These are phyloP conservation scores for Monopterus albus DNA, from an alignment of 2,113 vertebrate species.

Conservation along the genomic window DNA sequence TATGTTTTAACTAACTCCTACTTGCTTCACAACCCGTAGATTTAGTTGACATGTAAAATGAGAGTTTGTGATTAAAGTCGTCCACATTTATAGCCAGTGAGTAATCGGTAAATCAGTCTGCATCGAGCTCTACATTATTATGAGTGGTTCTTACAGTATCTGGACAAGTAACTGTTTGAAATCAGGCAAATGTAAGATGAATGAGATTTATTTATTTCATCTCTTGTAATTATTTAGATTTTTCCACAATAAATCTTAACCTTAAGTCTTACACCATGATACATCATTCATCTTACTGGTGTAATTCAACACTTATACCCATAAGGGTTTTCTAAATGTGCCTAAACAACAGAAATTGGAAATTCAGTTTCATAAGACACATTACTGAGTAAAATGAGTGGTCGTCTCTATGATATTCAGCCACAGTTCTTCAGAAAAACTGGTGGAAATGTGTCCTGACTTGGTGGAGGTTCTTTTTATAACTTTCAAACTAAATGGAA, in stretches of 20 bases:
- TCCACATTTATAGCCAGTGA: too few species aligned
- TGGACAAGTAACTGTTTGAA: too few species aligned
- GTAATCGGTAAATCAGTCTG: too few species aligned
- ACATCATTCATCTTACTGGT: conserved; percentile 1
- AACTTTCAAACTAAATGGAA: background rate
- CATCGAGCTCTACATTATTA: background rate
- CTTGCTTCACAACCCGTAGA: background rate
- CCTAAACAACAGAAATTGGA: background rate
- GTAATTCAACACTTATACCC: background rate
- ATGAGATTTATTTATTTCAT: background rate
- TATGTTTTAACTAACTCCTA: background rate
- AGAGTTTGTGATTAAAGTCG: too few species aligned
- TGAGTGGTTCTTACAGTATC: background rate
- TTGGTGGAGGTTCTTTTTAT: background rate
- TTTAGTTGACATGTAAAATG: too few species aligned
- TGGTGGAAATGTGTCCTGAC: background rate
- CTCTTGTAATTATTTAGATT: background rate
- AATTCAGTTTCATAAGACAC: background rate
- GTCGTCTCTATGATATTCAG: too few species aligned
- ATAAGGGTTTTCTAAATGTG: background rate
- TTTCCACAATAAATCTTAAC: background rate
- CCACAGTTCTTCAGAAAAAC: background rate
- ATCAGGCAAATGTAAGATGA: background rate
- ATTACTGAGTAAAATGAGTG: background rate
- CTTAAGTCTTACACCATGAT: too few species aligned